Evolutionary conservation across 1,140 invertebrate species (phyloP).

Genomic region (Rhysida immarginata): DNA sequence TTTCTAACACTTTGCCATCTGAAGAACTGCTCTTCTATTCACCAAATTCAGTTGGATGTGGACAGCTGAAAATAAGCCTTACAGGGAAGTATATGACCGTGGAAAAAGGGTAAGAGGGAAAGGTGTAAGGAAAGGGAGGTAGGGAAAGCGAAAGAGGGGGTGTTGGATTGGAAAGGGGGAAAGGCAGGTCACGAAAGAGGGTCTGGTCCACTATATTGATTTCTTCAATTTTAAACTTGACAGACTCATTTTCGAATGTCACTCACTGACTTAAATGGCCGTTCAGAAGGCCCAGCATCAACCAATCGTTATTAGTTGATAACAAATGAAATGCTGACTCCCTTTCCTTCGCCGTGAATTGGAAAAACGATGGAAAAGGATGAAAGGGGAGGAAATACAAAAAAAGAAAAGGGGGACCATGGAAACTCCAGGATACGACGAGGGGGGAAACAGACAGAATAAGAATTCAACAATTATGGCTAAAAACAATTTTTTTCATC

Average conservation of each 20-base stretch:
- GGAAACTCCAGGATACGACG: not conserved
- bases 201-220: not conserved
- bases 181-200: not conserved
- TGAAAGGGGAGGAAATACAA: not conserved
- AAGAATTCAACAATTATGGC: no score
- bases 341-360: not conserved
- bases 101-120: not conserved
- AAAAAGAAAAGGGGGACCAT: not conserved
- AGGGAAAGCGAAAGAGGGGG: not conserved
- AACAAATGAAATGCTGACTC: not conserved
- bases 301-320: slow-evolving; percentile 2
- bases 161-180: not conserved
- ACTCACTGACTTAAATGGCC: not conserved
- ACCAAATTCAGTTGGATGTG: no score
- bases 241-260: not conserved
- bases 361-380: not conserved
- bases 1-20: no score
- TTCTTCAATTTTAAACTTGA: slow-evolving; percentile 4
- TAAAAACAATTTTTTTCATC: no score
- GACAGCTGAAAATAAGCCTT: no score
- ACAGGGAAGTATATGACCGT: not conserved
- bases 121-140: not conserved
- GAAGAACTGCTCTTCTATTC: no score
- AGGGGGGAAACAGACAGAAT: not conserved
- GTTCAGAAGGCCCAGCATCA: not conserved